Base-by-base conservation (phyloP, 2,888 invertebrate genomes). In the Cordilura impudica region DNA sequence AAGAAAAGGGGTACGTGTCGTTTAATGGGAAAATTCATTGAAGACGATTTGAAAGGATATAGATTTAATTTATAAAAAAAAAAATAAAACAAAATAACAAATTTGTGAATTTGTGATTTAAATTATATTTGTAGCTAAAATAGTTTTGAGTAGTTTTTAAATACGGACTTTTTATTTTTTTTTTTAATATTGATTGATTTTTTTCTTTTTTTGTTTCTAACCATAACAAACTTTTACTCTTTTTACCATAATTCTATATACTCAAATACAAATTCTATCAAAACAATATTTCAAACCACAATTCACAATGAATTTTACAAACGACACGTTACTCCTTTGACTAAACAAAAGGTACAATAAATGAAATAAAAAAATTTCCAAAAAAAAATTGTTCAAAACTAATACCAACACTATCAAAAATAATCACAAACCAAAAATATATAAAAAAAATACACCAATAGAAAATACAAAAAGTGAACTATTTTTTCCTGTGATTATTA, bases 1-100 rank as follows among this genome's bases (percentile, higher is more conserved):
- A 93, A 91, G 91, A 91, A 84, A 92, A 91, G 93, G 96, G 95
- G 95, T 96, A 95, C 94, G 96, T 95, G 95, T 92, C 92, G 94
- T 91, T 81, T 82, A 56, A 67, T 49, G 35, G 21, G 19, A 63
- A 60, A 49, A 61, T 61, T 61, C 61, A 61, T 63, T 51, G 31
- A 43, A 60, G 60, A 39, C 8, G n/a, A 26, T 19, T 16, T 39
- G 7, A 43, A 73, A 23, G 19, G 65, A 29, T 29, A 39, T 31
- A 10, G 16, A 54, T 39, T 18, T 16, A 54, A 56, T 6, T n/a
- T 45, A 6, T 14, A 47, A 21, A 49, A 4, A 10, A 45, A 63
- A 29, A 60, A 12, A 12, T 35, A 12, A 3, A 12, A 5, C 10
- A 35, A 5, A 35, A 35, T 2, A 26, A 26, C n/a, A n/a, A n/a